phyloP scores from a whole-genome alignment of 2,888 invertebrate genomes.

The Luperina nickerlii region DNA sequence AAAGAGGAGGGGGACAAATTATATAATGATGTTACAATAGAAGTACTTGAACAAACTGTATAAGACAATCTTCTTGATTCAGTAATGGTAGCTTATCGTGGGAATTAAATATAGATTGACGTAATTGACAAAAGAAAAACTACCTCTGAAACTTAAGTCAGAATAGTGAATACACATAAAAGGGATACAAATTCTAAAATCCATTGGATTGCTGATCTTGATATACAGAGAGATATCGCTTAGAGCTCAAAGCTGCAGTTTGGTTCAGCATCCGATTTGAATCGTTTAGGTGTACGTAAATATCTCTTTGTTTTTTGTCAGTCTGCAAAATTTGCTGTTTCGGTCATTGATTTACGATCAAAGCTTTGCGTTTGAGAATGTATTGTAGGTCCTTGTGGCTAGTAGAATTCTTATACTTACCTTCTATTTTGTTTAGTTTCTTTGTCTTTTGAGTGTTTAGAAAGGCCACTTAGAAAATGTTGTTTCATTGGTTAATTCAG shows the following conservation, averaged over 20 bases:
- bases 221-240: not conserved
- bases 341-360: not conserved
- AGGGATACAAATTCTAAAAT: not conserved
- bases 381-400: not conserved
- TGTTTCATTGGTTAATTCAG: constrained; percentile 1
- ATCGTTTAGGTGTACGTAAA: not conserved
- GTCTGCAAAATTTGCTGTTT: not conserved
- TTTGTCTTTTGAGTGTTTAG: not conserved
- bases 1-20: not conserved
- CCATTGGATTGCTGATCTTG: not conserved
- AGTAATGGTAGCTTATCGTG: not conserved
- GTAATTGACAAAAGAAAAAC: not conserved
- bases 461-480: not conserved
- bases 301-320: not conserved
- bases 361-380: not conserved
- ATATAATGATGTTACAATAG: not conserved
- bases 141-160: fast-evolving
- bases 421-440: not conserved
- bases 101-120: not conserved
- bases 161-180: not conserved
- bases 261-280: not conserved
- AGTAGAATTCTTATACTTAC: not conserved
- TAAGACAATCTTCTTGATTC: not conserved
- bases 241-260: constrained; percentile 16
- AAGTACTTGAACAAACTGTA: not conserved